Evolutionary conservation across 2,113 vertebrate genomes (phyloP), one percentile per base, ranked within the genome.

Genomic region (Pseudolaguvia tuberculata): DNA sequence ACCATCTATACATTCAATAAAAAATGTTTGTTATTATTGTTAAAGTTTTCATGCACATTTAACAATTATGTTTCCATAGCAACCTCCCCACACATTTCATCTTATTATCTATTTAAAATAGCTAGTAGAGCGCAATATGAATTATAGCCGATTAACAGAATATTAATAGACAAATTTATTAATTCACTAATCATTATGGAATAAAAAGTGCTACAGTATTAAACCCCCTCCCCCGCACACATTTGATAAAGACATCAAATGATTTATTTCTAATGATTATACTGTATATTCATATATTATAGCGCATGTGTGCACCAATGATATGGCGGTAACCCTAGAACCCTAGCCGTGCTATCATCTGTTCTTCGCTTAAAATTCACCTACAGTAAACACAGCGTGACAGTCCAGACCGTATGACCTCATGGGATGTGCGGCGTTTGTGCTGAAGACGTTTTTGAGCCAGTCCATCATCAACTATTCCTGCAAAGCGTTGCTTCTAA

Each of bases 401-500:
- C 70, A 76, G 42, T 35, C 27, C 23, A 62, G 75, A 76, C 65
- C 10, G 25, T 23, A 58, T 62, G 35, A 77, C 29, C 67, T 62
- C 55, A 77, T 69, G 47, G 74, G 55, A 76, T 53, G 31, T 15
- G 48, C 12, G 27, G 5, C 27, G 66, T 50, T 68, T 68, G 50
- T 50, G 52, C 42, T 20, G 65, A 35, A 58, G 65, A 57, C 15
- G 45, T 50, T 70, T 77, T 47, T 52, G 66, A 52, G 65, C 52
- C 56, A 35, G 5, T 4, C 47, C 45, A 61, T 47, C 56, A 70
- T 58, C 65, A 69, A 45, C 47, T 58, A 15, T 52, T 77, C 48
- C 52, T 62, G 65, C 45, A 39, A 70, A 76, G 63, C 45, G 9
- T 47, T 47, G 14, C 27, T 76, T 76, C 75, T 77, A 70, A 53